Percentiles rank a stretch among this genome's conserved stretches.
phyloP scores from a whole-genome alignment of 2,113 vertebrate species.

The Festucalex cinctus region DNA sequence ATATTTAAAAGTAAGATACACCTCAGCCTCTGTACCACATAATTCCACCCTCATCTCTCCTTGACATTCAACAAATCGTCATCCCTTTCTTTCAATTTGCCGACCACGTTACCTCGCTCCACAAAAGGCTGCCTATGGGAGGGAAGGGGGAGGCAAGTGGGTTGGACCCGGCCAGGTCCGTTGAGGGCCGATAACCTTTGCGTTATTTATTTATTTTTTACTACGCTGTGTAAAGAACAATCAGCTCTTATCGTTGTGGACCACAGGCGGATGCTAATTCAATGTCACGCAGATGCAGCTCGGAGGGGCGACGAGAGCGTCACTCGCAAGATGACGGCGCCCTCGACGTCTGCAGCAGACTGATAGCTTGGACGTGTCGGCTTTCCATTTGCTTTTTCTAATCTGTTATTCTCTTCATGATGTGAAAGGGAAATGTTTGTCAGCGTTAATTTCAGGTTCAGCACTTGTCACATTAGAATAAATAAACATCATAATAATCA shows the following conservation, averaged over 20 bases:
- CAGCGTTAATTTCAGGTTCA: conserved; percentile 9
- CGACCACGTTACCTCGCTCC: conserved; percentile 40
- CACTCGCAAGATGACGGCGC: conserved; percentile 10
- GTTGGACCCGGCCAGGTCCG: conserved; percentile 53
- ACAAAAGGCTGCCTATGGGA: conserved; percentile 48
- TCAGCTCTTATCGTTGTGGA: conserved; percentile 61
- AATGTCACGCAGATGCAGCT: conserved; percentile 41
- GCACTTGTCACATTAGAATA: background rate
- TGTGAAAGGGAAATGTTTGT: conserved; percentile 8
- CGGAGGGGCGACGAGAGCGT: conserved; percentile 27
- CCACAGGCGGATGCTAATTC: conserved; percentile 63
- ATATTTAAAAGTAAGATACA: conserved; percentile 38
- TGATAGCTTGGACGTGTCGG: conserved; percentile 22
- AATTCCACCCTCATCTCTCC: conserved; percentile 39
- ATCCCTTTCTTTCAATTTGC: conserved; percentile 63
- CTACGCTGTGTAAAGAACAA: conserved; percentile 64
- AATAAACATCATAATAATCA: background rate
- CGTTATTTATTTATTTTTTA: conserved; percentile 44
- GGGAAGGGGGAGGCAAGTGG: conserved; percentile 38
- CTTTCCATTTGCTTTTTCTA: conserved; percentile 22
- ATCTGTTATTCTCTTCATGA: conserved; percentile 23
- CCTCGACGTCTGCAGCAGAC: conserved; percentile 13
- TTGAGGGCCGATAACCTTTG: conserved; percentile 68
- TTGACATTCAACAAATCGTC: conserved; percentile 48
- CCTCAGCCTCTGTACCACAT: conserved; percentile 27